Base-by-base conservation (phyloP, 2,888 invertebrate genomes). In the Platypus cylindrus region DNA sequence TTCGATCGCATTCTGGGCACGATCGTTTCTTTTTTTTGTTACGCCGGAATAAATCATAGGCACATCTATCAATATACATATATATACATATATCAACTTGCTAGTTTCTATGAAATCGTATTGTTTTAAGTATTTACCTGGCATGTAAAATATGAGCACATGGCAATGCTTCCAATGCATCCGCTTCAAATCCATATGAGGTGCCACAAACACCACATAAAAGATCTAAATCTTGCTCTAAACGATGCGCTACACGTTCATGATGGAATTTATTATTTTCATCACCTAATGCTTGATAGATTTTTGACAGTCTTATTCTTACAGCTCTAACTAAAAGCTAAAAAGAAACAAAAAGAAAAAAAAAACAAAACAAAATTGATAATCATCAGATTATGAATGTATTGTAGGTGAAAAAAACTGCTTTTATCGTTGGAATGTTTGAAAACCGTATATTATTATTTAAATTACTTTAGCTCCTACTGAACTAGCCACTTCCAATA, bases 71-170 rank as follows among this genome's bases (percentile, higher is more conserved):
- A 24, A 24, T 20, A 20, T 7, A 20, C 7, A 20, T 5, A 20
- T 7, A 9, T 5, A 7, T 20, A 20, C 20, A n/a, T n/a, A n/a
- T n/a, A n/a, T n/a, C n/a, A n/a, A n/a, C n/a, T n/a, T n/a, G n/a
- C n/a, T n/a, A n/a, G n/a, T n/a, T n/a, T n/a, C n/a, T n/a, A n/a
- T n/a, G n/a, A n/a, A n/a, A n/a, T n/a, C n/a, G n/a, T n/a, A n/a
- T n/a, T n/a, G n/a, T n/a, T 26, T n/a, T 15, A 34, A 20, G n/a
- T n/a, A n/a, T n/a, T 38, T 58, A 83, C 84, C 82, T 78, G 26
- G 83, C 78, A 54, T 89, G 89, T 30, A 87, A 71, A 46, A 89
- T 85, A 56, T 89, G 89, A 3, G 85, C 78, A 63, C 89, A 90
- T 2, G 86, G 84, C 45, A 89, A 63, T 11, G 83, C 80, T 48